Percentiles rank a stretch among this genome's conserved stretches.
These are phyloP conservation scores for Oncorhynchus kisutch DNA, from an alignment of 2,113 vertebrate genomes.

Conservation along the genomic window DNA sequence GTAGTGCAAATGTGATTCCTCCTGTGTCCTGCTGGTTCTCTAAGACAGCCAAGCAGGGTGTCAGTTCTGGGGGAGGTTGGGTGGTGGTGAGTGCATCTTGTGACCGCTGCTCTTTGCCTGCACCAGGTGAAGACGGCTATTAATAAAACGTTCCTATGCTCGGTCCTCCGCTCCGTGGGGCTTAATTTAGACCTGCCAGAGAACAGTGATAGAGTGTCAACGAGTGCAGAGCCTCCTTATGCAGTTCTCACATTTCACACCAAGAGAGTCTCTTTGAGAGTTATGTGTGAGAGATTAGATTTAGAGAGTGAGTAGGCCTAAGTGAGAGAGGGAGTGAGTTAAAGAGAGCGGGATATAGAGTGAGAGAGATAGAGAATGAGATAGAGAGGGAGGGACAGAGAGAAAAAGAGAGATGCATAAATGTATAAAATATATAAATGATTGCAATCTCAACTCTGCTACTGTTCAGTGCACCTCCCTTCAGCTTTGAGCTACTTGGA, in stretches of 20 bases:
- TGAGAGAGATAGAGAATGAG: not conserved
- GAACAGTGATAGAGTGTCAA: conserved; percentile 40
- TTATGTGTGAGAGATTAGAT: conserved; percentile 1
- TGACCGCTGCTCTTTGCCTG: conserved; percentile 26
- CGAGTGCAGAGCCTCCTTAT: conserved; percentile 31
- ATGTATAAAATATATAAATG: no score
- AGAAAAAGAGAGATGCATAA: not conserved
- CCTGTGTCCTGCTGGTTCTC: not conserved
- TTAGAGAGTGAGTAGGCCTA: not conserved
- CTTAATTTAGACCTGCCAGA: conserved; percentile 47
- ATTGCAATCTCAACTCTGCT: no score
- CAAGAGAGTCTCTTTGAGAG: not conserved
- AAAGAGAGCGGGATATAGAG: not conserved
- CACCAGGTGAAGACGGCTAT: conserved; percentile 42
- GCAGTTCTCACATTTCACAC: conserved; percentile 42
- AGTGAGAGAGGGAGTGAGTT: not conserved
- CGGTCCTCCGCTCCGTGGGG: not conserved
- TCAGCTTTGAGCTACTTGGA: no score
- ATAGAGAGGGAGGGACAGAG: not conserved
- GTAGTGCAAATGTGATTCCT: not conserved
- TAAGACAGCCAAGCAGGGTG: not conserved
- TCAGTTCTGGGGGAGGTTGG: not conserved
- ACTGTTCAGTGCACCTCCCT: no score
- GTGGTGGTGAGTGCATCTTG: conserved; percentile 6
- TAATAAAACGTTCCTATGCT: conserved; percentile 25